Evolutionary conservation across 2,797 vertebrate genomes (phyloP).

Genomic region (Epinephelus coioides): DNA sequence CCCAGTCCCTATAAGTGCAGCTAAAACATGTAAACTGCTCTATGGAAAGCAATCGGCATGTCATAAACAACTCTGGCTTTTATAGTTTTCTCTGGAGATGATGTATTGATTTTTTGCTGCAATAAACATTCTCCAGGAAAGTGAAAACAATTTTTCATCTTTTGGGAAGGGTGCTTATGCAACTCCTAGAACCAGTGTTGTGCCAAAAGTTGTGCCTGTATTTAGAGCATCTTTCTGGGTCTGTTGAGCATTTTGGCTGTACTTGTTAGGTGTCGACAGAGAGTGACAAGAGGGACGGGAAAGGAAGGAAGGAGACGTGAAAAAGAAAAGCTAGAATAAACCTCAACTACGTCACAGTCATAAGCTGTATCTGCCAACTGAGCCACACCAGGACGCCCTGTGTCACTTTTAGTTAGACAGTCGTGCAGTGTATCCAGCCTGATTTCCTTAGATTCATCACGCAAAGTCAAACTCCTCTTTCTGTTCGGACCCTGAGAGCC

Average conservation of each 20-base stretch:
- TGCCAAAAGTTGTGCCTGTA: background rate
- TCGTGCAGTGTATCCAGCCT: background rate
- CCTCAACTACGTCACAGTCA: slow-evolving; percentile 30
- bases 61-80: slow-evolving; percentile 42
- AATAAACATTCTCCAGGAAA: slow-evolving; percentile 32
- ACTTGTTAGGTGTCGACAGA: slow-evolving; percentile 28
- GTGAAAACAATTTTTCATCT: slow-evolving; percentile 31
- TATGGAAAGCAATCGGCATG: slow-evolving; percentile 38
- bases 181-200: background rate
- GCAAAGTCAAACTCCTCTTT: slow-evolving; percentile 31
- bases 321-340: slow-evolving; percentile 46
- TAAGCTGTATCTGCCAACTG: slow-evolving; percentile 26
- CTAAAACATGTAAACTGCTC: slow-evolving; percentile 45
- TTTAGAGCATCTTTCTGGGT: slow-evolving; percentile 25
- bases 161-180: background rate
- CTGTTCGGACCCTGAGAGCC: background rate
- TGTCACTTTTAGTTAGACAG: slow-evolving; percentile 43
- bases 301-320: background rate
- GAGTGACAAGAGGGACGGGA: slow-evolving; percentile 15
- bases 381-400: slow-evolving; percentile 21
- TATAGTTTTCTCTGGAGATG: slow-evolving; percentile 46
- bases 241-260: slow-evolving; percentile 19
- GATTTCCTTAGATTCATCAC: slow-evolving; percentile 35
- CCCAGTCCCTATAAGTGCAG: slow-evolving; percentile 3
- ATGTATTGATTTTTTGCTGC: slow-evolving; percentile 52